Conservation (phyloP, 2,888 invertebrate genomes). For the Stictocephala bisonia region DNA sequence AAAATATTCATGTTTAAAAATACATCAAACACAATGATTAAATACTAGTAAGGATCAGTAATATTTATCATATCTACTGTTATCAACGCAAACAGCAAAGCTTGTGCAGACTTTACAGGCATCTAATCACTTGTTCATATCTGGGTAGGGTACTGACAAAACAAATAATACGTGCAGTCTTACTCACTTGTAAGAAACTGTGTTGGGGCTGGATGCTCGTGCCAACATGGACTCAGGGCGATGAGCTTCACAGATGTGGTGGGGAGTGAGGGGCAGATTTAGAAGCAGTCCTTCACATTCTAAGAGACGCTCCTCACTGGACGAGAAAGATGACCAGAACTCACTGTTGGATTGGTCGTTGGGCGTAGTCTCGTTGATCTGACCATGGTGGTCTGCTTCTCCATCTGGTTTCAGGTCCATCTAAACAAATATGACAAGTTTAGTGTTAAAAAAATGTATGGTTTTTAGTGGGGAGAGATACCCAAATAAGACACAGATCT, state of each 20-base stretch:
- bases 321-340: slow-evolving; percentile 85
- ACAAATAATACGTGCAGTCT: too few relatives aligned
- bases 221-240: slow-evolving; percentile 65
- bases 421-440: slow-evolving; percentile 62
- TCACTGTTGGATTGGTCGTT: slow-evolving; percentile 81
- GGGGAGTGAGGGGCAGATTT: slow-evolving; percentile 77
- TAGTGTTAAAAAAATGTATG: not conserved
- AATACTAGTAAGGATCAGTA: too few relatives aligned
- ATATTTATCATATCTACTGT: too few relatives aligned
- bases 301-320: slow-evolving; percentile 80
- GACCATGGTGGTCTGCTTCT: slow-evolving; percentile 66
- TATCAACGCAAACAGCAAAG: too few relatives aligned
- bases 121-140: too few relatives aligned
- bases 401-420: slow-evolving; percentile 71
- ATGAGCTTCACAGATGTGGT: slow-evolving; percentile 67
- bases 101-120: too few relatives aligned
- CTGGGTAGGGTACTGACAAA: too few relatives aligned
- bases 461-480: too few relatives aligned
- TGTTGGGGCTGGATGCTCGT: slow-evolving; percentile 70
- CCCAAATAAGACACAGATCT: too few relatives aligned
- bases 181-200: slow-evolving; percentile 74
- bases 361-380: slow-evolving; percentile 73
- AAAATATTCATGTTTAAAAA: too few relatives aligned
- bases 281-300: slow-evolving; percentile 80
- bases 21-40: too few relatives aligned